Conservation (phyloP, 2,797 vertebrate genomes). For the Crenichthys baileyi region DNA sequence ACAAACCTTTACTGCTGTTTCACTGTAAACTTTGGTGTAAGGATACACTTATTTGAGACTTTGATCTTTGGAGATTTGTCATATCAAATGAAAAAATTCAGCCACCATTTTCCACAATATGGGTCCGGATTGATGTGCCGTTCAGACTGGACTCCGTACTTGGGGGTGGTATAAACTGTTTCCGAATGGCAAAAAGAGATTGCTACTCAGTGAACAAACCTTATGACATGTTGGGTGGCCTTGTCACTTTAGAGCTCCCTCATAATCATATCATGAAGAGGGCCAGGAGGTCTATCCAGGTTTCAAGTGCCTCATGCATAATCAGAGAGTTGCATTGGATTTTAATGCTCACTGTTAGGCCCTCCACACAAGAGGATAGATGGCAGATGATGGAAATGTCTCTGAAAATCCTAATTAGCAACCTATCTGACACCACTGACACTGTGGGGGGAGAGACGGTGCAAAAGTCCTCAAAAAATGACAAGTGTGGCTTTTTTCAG, state of each 20-base stretch:
- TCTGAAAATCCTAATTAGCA: constrained; percentile 58
- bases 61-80: not conserved
- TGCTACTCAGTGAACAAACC: constrained; percentile 55
- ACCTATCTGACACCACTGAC: constrained; percentile 51
- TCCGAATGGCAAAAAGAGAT: constrained; percentile 11
- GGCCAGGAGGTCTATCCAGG: constrained; percentile 53
- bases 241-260: constrained; percentile 54
- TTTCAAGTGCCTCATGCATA: constrained; percentile 76
- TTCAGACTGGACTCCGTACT: not conserved
- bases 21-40: not conserved
- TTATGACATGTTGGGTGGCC: constrained; percentile 36
- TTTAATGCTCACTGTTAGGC: constrained; percentile 39
- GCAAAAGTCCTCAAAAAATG: constrained; percentile 41
- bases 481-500: constrained; percentile 34
- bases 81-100: not conserved
- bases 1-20: not conserved
- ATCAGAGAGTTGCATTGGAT: constrained; percentile 48
- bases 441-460: constrained; percentile 42
- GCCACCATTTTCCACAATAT: not conserved
- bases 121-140: not conserved
- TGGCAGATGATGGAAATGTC: constrained; percentile 14
- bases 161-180: not conserved
- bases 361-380: constrained; percentile 15
- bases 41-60: not conserved
- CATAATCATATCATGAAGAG: constrained; percentile 68